These are phyloP conservation scores for Scolopax rusticola DNA, from an alignment of 2,797 vertebrate species.

Conservation along the genomic window DNA sequence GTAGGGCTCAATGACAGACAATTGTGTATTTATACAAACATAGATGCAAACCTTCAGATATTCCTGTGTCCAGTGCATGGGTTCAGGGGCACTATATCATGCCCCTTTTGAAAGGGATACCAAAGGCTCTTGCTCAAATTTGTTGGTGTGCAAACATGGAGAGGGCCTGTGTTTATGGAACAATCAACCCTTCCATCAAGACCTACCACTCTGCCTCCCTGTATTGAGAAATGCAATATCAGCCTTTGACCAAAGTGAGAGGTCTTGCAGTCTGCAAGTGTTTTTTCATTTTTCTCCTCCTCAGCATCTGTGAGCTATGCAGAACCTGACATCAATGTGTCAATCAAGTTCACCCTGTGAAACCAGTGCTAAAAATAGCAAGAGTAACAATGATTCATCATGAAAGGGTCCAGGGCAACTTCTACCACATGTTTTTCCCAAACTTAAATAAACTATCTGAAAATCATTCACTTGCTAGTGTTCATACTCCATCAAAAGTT, in stretches of 20 bases:
- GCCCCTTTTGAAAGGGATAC: background rate
- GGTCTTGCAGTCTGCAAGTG: background rate
- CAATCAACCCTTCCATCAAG: background rate
- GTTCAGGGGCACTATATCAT: rapidly evolving
- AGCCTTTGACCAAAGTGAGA: background rate
- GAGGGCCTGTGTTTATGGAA: background rate
- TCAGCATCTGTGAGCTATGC: background rate
- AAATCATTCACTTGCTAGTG: background rate
- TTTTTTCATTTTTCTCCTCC: background rate
- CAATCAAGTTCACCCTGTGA: background rate
- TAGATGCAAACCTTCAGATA: rapidly evolving
- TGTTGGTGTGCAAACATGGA: background rate
- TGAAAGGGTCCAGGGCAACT: background rate
- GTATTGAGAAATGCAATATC: background rate
- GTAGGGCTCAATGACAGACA: rapidly evolving
- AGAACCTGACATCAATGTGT: background rate
- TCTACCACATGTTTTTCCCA: background rate
- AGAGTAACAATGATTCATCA: background rate
- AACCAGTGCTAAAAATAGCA: background rate
- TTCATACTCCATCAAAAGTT: background rate
- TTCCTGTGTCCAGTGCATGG: rapidly evolving
- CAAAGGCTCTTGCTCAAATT: rapidly evolving
- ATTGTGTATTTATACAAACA: rapidly evolving
- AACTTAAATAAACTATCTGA: background rate
- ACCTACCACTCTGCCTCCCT: rapidly evolving